Percentiles rank a stretch among this genome's conserved stretches.
Evolutionary conservation across 2,797 vertebrate species (phyloP).

Genomic region (Clarias pachynema): DNA sequence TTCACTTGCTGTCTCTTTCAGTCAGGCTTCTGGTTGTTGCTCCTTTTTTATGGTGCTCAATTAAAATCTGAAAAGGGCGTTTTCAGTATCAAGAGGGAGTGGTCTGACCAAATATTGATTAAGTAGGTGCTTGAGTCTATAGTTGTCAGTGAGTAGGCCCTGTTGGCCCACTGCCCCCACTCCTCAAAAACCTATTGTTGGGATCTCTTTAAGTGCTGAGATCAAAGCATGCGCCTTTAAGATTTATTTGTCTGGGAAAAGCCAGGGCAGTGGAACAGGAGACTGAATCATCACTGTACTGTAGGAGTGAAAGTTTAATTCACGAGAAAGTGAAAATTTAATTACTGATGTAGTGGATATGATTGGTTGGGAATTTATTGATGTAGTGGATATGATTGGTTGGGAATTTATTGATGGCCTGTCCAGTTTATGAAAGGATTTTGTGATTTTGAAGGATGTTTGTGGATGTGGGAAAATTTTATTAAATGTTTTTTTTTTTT

Average conservation of each 20-base stretch:
- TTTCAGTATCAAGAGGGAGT: constrained; percentile 84
- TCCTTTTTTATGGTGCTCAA: constrained; percentile 88
- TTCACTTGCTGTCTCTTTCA: constrained; percentile 75
- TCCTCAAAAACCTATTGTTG: constrained; percentile 88
- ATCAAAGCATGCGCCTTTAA: constrained; percentile 94
- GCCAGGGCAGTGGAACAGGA: constrained; percentile 65
- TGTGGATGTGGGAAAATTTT: background rate
- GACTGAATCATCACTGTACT: constrained; percentile 33
- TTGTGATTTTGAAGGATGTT: background rate
- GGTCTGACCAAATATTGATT: constrained; percentile 99
- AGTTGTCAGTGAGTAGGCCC: constrained; percentile 85
- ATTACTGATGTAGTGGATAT: background rate
- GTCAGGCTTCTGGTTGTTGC: constrained; percentile 76
- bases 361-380: no score
- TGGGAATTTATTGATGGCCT: background rate
- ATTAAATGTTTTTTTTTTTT: background rate
- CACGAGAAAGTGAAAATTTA: background rate
- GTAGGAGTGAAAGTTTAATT: constrained; percentile 20
- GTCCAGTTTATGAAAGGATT: background rate
- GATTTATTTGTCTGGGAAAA: constrained; percentile 98
- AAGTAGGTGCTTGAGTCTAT: constrained; percentile 97
- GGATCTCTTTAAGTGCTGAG: constrained; percentile 86
- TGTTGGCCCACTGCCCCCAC: constrained; percentile 84
- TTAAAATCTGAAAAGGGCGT: constrained; percentile 97
- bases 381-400: background rate